A percentile compares a stretch with the other conserved stretches of the same genome.
phyloP scores from a whole-genome alignment of 1,140 invertebrate genomes.

The Drosophila melanica region DNA sequence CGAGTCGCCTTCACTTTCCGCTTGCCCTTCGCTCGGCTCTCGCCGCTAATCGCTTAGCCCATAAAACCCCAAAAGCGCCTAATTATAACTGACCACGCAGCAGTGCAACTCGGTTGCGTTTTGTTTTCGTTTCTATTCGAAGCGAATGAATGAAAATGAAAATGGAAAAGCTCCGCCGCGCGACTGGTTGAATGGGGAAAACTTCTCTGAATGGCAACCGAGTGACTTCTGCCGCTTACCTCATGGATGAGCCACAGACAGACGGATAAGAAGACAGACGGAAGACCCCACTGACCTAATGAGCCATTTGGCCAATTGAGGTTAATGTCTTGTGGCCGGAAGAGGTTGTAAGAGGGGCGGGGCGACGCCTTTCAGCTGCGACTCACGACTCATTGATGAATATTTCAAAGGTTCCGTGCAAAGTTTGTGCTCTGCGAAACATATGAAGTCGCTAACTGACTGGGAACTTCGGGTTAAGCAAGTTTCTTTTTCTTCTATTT shows the following conservation, averaged over 20 bases:
- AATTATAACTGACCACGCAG: slow-evolving; percentile 81
- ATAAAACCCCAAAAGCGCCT: slow-evolving; percentile 62
- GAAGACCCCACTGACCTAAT: slow-evolving; percentile 70
- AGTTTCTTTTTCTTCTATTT: slow-evolving; percentile 46
- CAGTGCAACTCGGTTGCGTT: slow-evolving; percentile 66
- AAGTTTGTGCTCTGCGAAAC: slow-evolving; percentile 50
- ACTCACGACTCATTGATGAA: slow-evolving; percentile 62
- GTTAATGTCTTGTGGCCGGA: slow-evolving; percentile 61
- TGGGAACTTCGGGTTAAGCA: slow-evolving; percentile 24
- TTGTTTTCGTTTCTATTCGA: slow-evolving; percentile 39
- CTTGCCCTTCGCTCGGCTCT: slow-evolving; percentile 1
- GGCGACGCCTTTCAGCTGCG: slow-evolving; percentile 34
- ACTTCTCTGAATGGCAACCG: slow-evolving; percentile 27
- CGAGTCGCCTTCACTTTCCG: slow-evolving; percentile 41
- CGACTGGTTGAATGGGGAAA: slow-evolving; percentile 41
- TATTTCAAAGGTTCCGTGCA: slow-evolving; percentile 68
- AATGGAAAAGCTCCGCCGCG: slow-evolving; percentile 33
- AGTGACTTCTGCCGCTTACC: slow-evolving; percentile 20
- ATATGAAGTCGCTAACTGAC: slow-evolving; percentile 67
- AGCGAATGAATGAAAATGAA: slow-evolving; percentile 20
- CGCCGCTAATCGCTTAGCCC: slow-evolving; percentile 58
- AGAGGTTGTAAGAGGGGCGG: not conserved
- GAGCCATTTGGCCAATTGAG: slow-evolving; percentile 75
- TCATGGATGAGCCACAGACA: slow-evolving; percentile 9
- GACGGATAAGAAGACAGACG: slow-evolving; percentile 12